Base-by-base conservation (phyloP, 2,888 invertebrate species). In the Amiota communis region DNA sequence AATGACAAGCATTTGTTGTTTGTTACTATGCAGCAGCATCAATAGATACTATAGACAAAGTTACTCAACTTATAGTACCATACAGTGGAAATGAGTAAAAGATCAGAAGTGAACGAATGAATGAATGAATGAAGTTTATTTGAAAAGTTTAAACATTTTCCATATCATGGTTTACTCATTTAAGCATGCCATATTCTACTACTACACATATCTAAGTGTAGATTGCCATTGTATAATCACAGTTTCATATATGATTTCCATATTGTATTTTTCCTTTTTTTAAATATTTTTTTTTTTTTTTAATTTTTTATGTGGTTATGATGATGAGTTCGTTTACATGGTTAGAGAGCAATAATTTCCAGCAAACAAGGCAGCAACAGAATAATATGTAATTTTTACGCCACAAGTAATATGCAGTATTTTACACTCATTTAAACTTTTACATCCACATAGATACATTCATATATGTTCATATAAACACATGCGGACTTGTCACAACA, bases 131-230 rank as follows among this genome's bases (percentile, higher is more conserved):
- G 74, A 80, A 80, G 81, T 81, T 82, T 84, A 81, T 84, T 80
- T 82, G 79, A 84, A 84, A 84, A 84, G 81, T 81, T 83, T 76
- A 71, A 76, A 76, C 80, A 73, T 69, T 73, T 77, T 76, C 72
- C 75, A 77, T 74, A 75, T 77, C 75, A 17, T 17, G 48, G 20
- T 46, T 65, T 64, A 36, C 63, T 12, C 63, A 63, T 63, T 8
- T 65, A 9, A 47, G 48, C 10, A n/a, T 65, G 15, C 36, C 48
- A 65, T 12, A 51, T 51, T 36, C 36, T 36, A 51, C 53, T 8
- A n/a, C 53, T 51, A 51, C 23, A 8, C 12, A 51, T n/a, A n/a
- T 51, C n/a, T 51, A 51, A 12, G 23, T 15, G 59, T 59, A 20
- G 59, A 20, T 23, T 23, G 12, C 11, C 63, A 13, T 63, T 63